Evolutionary conservation across 2,797 vertebrate genomes (phyloP).

Genomic region (Ctenopoma multispine): DNA sequence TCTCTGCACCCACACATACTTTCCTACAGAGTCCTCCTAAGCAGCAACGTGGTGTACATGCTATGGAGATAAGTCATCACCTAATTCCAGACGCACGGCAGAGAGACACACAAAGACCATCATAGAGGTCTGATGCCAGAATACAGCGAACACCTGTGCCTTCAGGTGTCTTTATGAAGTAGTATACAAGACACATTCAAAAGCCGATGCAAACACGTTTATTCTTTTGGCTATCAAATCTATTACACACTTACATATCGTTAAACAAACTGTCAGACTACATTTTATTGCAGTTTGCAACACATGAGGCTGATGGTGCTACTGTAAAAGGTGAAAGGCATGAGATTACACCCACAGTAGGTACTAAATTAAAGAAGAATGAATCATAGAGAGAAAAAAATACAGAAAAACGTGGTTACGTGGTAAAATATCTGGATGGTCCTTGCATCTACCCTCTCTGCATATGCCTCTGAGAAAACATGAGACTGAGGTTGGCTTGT

Average conservation of each 20-base stretch:
- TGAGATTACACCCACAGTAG: background rate
- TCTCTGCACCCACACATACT: slow-evolving; percentile 62
- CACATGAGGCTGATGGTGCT: slow-evolving; percentile 4
- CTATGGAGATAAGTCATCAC: slow-evolving; percentile 29
- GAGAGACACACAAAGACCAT: slow-evolving; percentile 24
- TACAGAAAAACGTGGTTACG: slow-evolving; percentile 6
- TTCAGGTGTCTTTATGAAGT: slow-evolving; percentile 18
- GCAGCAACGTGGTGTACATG: slow-evolving; percentile 30
- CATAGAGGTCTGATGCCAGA: slow-evolving; percentile 7
- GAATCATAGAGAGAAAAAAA: slow-evolving; percentile 2
- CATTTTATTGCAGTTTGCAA: slow-evolving; percentile 8
- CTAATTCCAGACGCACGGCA: slow-evolving; percentile 40
- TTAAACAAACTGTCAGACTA: slow-evolving; percentile 16
- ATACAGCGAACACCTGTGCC: slow-evolving; percentile 18
- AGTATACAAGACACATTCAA: slow-evolving; percentile 13
- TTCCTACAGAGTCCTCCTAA: slow-evolving; percentile 62
- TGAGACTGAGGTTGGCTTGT: slow-evolving; percentile 59
- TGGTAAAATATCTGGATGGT: slow-evolving; percentile 27
- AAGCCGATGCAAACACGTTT: slow-evolving; percentile 24
- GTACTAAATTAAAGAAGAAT: slow-evolving; percentile 9
- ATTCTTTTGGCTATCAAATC: slow-evolving; percentile 26
- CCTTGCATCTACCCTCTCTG: slow-evolving; percentile 37
- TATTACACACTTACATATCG: slow-evolving; percentile 8
- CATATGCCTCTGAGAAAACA: slow-evolving; percentile 57
- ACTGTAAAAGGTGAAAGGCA: slow-evolving; percentile 12